Percentiles rank a stretch among this genome's conserved stretches.
Evolutionary conservation across 2,113 vertebrate species (phyloP).

Genomic region (Melanotaenia duboulayi): DNA sequence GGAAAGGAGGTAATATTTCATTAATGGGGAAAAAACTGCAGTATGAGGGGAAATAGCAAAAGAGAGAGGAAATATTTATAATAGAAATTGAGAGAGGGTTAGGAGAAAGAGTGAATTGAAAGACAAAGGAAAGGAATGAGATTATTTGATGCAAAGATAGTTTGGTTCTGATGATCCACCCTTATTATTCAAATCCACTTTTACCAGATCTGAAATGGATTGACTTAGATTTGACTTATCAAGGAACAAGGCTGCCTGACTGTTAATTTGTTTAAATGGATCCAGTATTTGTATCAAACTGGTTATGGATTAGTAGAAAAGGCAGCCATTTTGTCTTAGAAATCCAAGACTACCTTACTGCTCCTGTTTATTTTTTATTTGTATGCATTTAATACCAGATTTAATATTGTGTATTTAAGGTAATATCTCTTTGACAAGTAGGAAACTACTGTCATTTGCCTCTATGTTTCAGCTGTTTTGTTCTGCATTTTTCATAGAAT

Average conservation of each 20-base stretch:
- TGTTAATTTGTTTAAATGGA: slow-evolving; percentile 56
- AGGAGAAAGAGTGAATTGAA: slow-evolving; percentile 29
- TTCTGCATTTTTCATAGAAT: too few species aligned
- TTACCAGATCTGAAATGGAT: slow-evolving; percentile 49
- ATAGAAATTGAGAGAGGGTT: neutral
- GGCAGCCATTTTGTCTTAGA: slow-evolving; percentile 19
- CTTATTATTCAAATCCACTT: slow-evolving; percentile 50
- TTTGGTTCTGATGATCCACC: slow-evolving; percentile 34
- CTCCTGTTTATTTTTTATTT: neutral
- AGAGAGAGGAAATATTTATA: slow-evolving; percentile 19
- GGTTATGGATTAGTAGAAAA: slow-evolving; percentile 28
- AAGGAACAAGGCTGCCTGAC: slow-evolving; percentile 18
- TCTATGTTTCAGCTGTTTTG: too few species aligned
- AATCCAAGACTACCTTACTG: neutral
- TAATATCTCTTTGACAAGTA: neutral
- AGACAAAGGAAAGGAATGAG: slow-evolving; percentile 46
- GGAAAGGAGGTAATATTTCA: slow-evolving; percentile 26
- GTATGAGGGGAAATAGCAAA: slow-evolving; percentile 42
- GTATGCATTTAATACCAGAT: neutral
- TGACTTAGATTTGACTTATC: slow-evolving; percentile 38
- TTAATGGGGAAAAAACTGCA: slow-evolving; percentile 5
- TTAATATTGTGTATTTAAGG: too few species aligned
- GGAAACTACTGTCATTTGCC: slow-evolving; percentile 7
- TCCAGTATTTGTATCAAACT: slow-evolving; percentile 26
- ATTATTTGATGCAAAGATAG: slow-evolving; percentile 51